These are phyloP conservation scores for Andrena flavipes DNA, from an alignment of 2,888 invertebrate genomes.

Conservation along the genomic window DNA sequence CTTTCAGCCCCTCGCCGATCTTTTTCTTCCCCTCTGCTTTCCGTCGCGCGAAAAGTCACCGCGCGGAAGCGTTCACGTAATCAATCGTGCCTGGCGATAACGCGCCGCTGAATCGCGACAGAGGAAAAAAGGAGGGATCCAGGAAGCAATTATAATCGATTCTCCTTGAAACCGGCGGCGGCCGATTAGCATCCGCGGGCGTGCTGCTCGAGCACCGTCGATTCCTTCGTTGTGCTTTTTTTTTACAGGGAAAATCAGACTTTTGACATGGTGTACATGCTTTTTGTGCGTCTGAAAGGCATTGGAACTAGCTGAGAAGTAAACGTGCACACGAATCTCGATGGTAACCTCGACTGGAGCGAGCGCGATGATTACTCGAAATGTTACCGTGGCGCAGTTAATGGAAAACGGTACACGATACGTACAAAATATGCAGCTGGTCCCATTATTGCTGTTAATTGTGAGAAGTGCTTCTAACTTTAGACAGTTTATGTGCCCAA, in stretches of 20 bases:
- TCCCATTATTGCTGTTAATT: too few species aligned
- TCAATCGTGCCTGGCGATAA: slow-evolving; percentile 29
- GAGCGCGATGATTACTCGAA: too few species aligned
- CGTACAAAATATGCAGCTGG: too few species aligned
- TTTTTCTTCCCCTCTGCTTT: neutral
- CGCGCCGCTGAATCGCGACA: neutral
- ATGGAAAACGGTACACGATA: too few species aligned
- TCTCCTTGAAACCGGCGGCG: slow-evolving; percentile 11
- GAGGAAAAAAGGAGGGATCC: slow-evolving; percentile 1
- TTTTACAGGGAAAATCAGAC: neutral
- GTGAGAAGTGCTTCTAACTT: too few species aligned
- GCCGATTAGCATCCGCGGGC: slow-evolving; percentile 9
- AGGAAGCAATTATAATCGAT: slow-evolving; percentile 28
- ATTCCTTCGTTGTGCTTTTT: neutral
- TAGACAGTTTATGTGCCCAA: too few species aligned
- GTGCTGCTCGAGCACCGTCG: neutral
- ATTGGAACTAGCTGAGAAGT: neutral
- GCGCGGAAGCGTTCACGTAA: slow-evolving; percentile 8
- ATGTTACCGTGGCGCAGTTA: too few species aligned
- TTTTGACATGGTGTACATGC: neutral
- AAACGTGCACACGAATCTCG: neutral
- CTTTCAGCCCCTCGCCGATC: neutral
- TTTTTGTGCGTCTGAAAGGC: neutral
- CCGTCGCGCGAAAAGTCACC: slow-evolving; percentile 21
- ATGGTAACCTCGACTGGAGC: slow-evolving; percentile 5